Evolutionary conservation across 2,888 invertebrate genomes (phyloP).

Genomic region (Cosmia trapezina): DNA sequence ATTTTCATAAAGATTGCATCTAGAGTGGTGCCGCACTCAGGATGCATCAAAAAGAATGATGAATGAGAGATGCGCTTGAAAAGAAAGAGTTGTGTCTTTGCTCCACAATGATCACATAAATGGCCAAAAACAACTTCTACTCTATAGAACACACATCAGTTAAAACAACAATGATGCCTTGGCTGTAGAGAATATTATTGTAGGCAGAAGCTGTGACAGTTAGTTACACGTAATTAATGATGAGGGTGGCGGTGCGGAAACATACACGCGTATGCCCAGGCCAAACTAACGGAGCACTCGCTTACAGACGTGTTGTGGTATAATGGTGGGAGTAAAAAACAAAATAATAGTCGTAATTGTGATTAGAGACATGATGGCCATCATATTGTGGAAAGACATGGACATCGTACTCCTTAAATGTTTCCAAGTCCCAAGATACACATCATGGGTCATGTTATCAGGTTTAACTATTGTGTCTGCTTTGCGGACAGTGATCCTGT

Average conservation of each 20-base stretch:
- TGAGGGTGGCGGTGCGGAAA: conserved; percentile 54
- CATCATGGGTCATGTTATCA: too few relatives aligned
- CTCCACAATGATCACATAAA: too few relatives aligned
- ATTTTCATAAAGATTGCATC: not conserved
- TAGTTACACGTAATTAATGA: conserved; percentile 40
- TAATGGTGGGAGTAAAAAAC: conserved; percentile 6
- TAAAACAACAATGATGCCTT: not conserved
- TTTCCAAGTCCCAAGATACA: not conserved
- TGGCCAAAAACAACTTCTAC: too few relatives aligned
- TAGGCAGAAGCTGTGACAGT: conserved; percentile 15
- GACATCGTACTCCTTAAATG: not conserved
- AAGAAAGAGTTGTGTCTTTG: not conserved
- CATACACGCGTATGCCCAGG: conserved; percentile 26
- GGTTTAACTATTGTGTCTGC: too few relatives aligned
- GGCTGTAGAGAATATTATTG: not conserved
- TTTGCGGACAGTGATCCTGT: not conserved
- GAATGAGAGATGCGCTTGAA: not conserved
- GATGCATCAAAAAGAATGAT: not conserved
- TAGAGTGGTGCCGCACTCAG: too few relatives aligned
- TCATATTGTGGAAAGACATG: not conserved
- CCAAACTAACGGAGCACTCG: conserved; percentile 39
- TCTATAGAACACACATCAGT: too few relatives aligned
- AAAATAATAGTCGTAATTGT: not conserved
- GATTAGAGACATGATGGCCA: not conserved
- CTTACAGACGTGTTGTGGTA: not conserved